A percentile compares a stretch with the other conserved stretches of the same genome.
Conservation (phyloP, 2,113 vertebrate species). For the Lepisosteus osseus region DNA sequence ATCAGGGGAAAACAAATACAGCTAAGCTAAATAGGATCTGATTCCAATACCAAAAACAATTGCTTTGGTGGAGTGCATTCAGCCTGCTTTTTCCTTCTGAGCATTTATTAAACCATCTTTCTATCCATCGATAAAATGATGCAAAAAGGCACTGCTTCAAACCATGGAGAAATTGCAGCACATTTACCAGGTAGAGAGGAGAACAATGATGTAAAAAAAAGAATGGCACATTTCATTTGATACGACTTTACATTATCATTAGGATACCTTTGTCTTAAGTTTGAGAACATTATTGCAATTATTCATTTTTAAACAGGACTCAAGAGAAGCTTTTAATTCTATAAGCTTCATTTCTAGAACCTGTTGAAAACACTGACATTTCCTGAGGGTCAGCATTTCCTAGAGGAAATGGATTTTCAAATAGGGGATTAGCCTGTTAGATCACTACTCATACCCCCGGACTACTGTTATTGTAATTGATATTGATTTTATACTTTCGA, state of each 20-base stretch:
- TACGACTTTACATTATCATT: background rate
- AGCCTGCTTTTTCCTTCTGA: background rate
- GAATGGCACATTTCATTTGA: background rate
- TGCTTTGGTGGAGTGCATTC: background rate
- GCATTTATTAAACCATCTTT: slow-evolving; percentile 19
- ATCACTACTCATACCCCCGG: slow-evolving; percentile 41
- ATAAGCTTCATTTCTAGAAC: slow-evolving; percentile 33
- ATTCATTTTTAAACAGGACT: slow-evolving; percentile 45
- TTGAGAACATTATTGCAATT: slow-evolving; percentile 36
- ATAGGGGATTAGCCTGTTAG: slow-evolving; percentile 41
- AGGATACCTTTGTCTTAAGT: slow-evolving; percentile 29
- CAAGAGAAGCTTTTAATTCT: slow-evolving; percentile 49
- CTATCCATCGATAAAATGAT: slow-evolving; percentile 26
- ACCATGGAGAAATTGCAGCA: background rate
- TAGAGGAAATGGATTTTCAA: slow-evolving; percentile 41
- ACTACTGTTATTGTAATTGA: slow-evolving; percentile 42
- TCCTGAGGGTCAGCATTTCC: slow-evolving; percentile 41
- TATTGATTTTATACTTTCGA: slow-evolving; percentile 60
- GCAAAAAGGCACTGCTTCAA: background rate
- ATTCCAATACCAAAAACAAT: background rate
- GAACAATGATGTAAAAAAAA: background rate
- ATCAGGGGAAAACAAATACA: no score
- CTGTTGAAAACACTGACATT: slow-evolving; percentile 41
- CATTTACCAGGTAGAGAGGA: background rate
- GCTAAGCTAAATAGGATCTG: no score